Conservation (phyloP, 2,797 vertebrate species). For the Tokudaia muenninki region DNA sequence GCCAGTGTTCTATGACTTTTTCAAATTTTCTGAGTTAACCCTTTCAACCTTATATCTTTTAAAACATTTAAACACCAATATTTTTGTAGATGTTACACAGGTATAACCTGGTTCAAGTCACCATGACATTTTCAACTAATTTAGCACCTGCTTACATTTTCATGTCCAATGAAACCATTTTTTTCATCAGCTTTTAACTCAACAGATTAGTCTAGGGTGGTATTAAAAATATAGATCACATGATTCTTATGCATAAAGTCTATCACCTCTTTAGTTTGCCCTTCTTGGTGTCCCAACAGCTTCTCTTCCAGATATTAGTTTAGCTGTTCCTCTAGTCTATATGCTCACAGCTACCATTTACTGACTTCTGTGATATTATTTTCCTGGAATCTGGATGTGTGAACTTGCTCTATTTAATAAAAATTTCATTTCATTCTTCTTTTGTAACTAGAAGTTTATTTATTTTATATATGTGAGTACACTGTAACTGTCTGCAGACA, state of each 20-base stretch:
- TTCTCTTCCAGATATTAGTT: background rate
- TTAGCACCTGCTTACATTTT: background rate
- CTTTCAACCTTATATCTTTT: background rate
- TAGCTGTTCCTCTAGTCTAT: background rate
- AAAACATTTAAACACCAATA: background rate
- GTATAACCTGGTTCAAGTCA: background rate
- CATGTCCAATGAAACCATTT: background rate
- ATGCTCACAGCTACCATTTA: background rate
- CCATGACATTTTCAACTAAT: background rate
- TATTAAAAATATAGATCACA: background rate
- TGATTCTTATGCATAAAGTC: background rate
- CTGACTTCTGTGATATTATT: background rate
- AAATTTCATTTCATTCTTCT: no score
- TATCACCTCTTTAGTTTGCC: background rate
- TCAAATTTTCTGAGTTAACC: no score
- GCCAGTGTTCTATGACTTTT: no score
- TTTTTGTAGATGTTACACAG: background rate
- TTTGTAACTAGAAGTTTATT: no score
- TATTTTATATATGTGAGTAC: no score
- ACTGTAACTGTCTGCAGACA: no score
- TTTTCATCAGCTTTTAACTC: background rate
- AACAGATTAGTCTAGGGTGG: background rate
- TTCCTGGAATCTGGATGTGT: no score
- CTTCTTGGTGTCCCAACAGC: background rate
- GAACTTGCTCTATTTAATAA: no score